Evolutionary conservation across 2,797 vertebrate genomes (phyloP), one percentile per base, ranked within the genome.

Genomic region (Benthosema pterotum): DNA sequence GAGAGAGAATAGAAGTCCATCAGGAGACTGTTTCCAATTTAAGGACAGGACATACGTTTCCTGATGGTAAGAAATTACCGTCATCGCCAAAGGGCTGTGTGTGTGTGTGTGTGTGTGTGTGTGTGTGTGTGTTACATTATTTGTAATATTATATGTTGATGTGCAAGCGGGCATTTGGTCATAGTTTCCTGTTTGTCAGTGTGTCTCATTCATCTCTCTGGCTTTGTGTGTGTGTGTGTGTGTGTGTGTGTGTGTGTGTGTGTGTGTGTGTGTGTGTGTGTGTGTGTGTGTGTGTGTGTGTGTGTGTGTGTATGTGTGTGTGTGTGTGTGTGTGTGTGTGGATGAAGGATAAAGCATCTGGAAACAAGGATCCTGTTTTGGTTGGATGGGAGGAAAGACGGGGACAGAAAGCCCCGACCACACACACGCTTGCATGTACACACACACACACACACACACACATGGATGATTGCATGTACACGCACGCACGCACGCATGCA

Each of bases 311-410:
- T 46, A 18, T 25, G 42, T 46, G 22, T 28, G 45, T 15, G n/a
- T 16, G 11, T 19, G 18, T 38, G 13, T 25, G 42, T 22, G 19
- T 47, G 9, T n/a, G 56, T 3, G 22, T 25, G 45, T 46, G 45
- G 4, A 15, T 46, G 45, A 13, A 46, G 45, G 45, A 15, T 13
- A 46, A 46, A 46, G 45, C 12, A 46, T 46, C 54, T 56, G n/a
- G 16, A 14, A 52, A 60, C 4, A 49, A 18, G 45, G 25, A 42
- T n/a, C 54, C 12, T 58, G 57, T 60, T 25, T 14, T 54, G 49
- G 43, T 63, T 58, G 19, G 57, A 56, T 22, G 54, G 42, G 46
- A 6, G 8, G 18, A 58, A 69, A 53, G 48, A 58, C n/a, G 8
- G 12, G 7, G 16, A 42, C 42, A 63, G 11, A 42, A 18, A 57